Conservation (phyloP, 2,888 invertebrate species). For the Drosophila mulleri region DNA sequence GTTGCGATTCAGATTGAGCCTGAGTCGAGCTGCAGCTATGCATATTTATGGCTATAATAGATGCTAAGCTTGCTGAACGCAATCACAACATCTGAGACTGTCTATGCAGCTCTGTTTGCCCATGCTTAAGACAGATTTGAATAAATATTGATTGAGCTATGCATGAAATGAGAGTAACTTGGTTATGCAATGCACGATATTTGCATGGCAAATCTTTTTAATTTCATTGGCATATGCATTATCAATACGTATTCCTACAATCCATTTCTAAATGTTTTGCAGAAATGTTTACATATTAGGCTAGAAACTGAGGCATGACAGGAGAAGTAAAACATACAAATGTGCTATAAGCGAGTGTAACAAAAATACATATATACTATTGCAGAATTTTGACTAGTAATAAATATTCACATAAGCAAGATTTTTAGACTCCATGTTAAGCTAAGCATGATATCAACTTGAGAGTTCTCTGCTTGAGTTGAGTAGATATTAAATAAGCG, state of each 20-base stretch:
- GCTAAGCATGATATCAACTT: no score
- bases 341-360: no score
- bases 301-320: no score
- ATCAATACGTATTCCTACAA: neutral
- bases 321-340: no score
- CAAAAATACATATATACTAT: no score
- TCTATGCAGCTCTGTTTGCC: neutral
- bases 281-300: no score
- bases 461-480: no score
- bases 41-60: constrained; percentile 6
- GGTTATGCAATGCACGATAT: neutral
- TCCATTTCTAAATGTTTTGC: no score
- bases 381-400: no score
- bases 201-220: neutral
- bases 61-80: neutral
- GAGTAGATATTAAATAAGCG: neutral
- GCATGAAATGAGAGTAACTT: neutral
- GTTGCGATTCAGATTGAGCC: constrained; percentile 10
- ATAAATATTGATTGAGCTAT: neutral
- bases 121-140: neutral
- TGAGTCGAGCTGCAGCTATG: constrained; percentile 10
- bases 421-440: no score
- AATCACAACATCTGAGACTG: constrained; percentile 3
- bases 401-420: no score
- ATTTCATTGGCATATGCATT: no score